Evolutionary conservation across 2,113 vertebrate species (phyloP).

Genomic region (Saguinus imperator): DNA sequence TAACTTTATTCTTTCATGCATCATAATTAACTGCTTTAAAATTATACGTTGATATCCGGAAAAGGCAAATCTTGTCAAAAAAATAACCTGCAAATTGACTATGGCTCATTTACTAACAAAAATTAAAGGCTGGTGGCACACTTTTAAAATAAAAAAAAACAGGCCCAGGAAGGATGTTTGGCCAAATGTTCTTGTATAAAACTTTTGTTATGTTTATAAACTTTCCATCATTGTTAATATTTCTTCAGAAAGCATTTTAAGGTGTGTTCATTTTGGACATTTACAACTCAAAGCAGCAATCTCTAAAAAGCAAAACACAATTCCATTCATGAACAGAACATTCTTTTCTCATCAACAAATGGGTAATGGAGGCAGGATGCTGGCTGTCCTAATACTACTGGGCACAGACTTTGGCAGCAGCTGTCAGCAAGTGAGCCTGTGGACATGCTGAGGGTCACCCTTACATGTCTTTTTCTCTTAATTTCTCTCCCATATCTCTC

Average conservation of each 20-base stretch:
- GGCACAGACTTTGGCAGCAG: background rate
- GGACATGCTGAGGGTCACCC: background rate
- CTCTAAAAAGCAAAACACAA: background rate
- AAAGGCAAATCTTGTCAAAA: background rate
- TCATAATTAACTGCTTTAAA: background rate
- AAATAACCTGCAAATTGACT: background rate
- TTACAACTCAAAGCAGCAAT: background rate
- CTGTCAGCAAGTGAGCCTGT: background rate
- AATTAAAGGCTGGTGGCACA: background rate
- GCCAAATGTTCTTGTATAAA: background rate
- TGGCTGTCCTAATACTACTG: background rate
- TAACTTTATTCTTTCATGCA: background rate
- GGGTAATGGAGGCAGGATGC: background rate
- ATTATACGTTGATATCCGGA: background rate
- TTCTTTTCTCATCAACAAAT: background rate
- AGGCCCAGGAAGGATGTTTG: background rate
- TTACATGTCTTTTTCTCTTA: background rate
- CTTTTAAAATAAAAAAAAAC: background rate
- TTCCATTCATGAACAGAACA: background rate
- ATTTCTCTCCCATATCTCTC: slow-evolving; percentile 18
- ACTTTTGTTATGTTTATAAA: background rate
- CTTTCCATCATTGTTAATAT: background rate
- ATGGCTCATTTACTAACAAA: background rate
- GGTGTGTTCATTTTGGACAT: background rate
- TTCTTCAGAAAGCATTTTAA: background rate